These are phyloP conservation scores for Sanderia malayensis DNA, from an alignment of 30 jellyfish, hydroid and myxozoan genomes.

Conservation along the genomic window DNA sequence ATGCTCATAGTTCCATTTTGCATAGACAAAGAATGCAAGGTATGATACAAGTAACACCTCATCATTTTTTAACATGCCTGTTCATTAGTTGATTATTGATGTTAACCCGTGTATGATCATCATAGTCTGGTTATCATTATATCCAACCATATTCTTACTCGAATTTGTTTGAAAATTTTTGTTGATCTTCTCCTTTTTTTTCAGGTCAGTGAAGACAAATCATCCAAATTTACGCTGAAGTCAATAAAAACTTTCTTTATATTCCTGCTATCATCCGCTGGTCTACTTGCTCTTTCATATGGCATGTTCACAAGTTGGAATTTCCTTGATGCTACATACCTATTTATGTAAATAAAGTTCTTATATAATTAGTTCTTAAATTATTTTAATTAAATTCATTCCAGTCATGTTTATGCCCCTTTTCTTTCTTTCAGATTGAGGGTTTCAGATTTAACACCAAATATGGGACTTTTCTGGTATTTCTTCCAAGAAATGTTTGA, in stretches of 20 bases:
- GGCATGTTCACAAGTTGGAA: constrained; percentile 18
- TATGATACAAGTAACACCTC: too few relatives aligned
- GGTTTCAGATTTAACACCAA: constrained; percentile 92
- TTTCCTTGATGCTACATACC: constrained; percentile 23
- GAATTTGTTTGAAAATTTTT: background rate
- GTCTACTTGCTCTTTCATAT: constrained; percentile 6
- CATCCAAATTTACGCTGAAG: background rate
- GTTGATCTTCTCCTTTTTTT: background rate
- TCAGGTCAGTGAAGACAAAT: background rate
- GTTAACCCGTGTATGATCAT: background rate
- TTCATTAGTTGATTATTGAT: background rate
- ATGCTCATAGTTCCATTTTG: constrained; percentile 42
- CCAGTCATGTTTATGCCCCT: too few relatives aligned
- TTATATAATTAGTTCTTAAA: background rate
- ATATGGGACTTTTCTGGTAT: constrained; percentile 96
- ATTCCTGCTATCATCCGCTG: background rate
- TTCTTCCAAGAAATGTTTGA: constrained; percentile 97
- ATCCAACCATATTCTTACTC: background rate
- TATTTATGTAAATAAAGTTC: constrained; percentile 50
- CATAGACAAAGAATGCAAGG: background rate
- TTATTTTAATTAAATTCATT: too few relatives aligned
- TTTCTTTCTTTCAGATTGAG: constrained; percentile 53
- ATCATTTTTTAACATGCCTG: too few relatives aligned
- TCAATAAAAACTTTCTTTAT: background rate
- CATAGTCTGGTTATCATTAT: background rate